These are phyloP conservation scores for Rhinophrynus dorsalis DNA, from an alignment of 2,797 vertebrate species.

Conservation along the genomic window DNA sequence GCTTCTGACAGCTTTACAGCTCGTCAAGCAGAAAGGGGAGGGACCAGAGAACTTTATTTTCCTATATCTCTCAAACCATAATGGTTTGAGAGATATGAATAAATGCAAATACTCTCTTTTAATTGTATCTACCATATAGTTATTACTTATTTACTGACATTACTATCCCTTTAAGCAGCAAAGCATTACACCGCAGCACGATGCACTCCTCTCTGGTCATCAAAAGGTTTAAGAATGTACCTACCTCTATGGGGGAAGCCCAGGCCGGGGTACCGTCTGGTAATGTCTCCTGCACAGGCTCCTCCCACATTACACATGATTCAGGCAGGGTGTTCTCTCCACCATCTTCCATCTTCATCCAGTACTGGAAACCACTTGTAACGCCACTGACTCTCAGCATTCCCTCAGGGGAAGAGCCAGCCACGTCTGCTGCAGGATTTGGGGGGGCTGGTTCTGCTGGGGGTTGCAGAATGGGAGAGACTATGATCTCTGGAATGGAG, in stretches of 20 bases:
- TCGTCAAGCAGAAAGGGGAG: too few species aligned
- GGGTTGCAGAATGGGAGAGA: slow-evolving; percentile 4
- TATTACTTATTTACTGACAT: too few species aligned
- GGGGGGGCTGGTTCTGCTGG: not conserved
- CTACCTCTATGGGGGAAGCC: slow-evolving; percentile 46
- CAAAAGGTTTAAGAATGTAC: too few species aligned
- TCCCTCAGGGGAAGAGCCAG: not conserved
- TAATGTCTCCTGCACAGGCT: slow-evolving; percentile 32
- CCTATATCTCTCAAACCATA: too few species aligned
- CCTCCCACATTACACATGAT: slow-evolving; percentile 36
- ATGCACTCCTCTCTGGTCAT: too few species aligned
- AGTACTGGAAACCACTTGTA: slow-evolving; percentile 21
- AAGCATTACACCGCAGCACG: too few species aligned
- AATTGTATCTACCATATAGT: too few species aligned
- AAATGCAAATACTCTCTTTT: too few species aligned
- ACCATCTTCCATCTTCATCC: slow-evolving; percentile 37
- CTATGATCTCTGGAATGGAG: not conserved
- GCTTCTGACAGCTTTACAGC: too few species aligned
- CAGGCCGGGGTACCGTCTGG: slow-evolving; percentile 42
- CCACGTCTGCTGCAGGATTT: not conserved
- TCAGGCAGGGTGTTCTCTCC: slow-evolving; percentile 31
- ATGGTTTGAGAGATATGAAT: too few species aligned
- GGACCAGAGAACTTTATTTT: too few species aligned
- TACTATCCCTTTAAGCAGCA: too few species aligned
- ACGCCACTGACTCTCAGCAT: slow-evolving; percentile 24